Base-by-base conservation (phyloP, 2,888 invertebrate species). In the Chymomyza procnemis region DNA sequence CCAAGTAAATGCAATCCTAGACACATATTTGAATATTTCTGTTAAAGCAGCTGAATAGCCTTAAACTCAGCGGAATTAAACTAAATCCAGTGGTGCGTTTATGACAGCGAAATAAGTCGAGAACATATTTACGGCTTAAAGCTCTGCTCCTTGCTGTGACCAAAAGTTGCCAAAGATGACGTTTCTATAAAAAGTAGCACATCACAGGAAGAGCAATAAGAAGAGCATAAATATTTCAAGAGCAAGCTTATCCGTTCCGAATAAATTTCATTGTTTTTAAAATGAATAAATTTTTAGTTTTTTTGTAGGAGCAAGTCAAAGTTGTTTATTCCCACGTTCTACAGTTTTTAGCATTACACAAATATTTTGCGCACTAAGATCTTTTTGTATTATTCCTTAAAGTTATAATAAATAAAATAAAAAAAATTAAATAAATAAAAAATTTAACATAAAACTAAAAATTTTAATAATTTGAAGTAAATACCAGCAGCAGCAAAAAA, bases 221-320 rank as follows among this genome's bases (percentile, higher is more conserved):
- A 22, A 55, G n/a, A n/a, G n/a, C 81, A 81, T 81, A 84, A 81
- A 81, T 81, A 81, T 81, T 81, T 81, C 81, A 81, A 84, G 84
- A 84, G 81, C 84, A 81, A 84, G 84, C 81, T 84, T 84, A 84
- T 84, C 79, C 81, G 84, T 79, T 81, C 84, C 81, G 81, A 81
- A 81, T 81, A 84, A 81, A 81, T 81, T 81, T 77, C 64, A 77
- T 77, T 70, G 67, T 61, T 41, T 41, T 41, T 41, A 3, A 41
- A 1, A 5, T n/a, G 3, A 4, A 3, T 41, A 41, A 12, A 12
- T 41, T 41, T 41, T 41, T 5, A 12, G 12, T 41, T 41, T 41
- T 41, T 12, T 41, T 41, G 9, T 34, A 6, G n/a, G n/a, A n/a
- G n/a, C n/a, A n/a, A n/a, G n/a, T n/a, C n/a, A n/a, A n/a, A n/a